Base-by-base conservation (phyloP, 2,888 invertebrate genomes). In the Spicauda simplicius region DNA sequence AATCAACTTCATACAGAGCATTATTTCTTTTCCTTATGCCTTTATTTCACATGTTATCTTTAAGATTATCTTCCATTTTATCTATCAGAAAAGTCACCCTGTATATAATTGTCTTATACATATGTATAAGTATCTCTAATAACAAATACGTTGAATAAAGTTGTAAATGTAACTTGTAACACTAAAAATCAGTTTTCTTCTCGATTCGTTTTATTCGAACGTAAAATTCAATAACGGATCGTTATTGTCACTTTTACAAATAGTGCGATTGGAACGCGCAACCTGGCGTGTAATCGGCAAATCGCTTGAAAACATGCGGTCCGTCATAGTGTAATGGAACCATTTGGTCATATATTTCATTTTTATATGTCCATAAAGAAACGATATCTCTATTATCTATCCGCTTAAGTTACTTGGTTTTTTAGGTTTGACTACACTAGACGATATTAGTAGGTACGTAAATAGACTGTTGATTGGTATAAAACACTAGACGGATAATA, bases 211-310 rank as follows among this genome's bases (percentile, higher is more conserved):
- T 12, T 4, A 19, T 8, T 57, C 18, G 33, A 37, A 56, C 56
- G 48, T 59, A 52, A 60, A 60, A 60, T 52, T 60, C 58, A 58
- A 58, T 58, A 45, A 52, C n/a, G 25, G 30, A 8, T 11, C 12
- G 10, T 30, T 33, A 33, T 37, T 52, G 52, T 60, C 33, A 60
- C 60, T 52, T 60, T 37, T 52, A 52, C 58, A 33, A 37, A 52
- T 30, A 25, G 33, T 60, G 30, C 52, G 18, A 52, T 60, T 58
- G 20, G 30, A 60, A 19, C 19, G 60, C 60, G 52, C 60, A 33
- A 52, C 30, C 33, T 52, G 30, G 16, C 52, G 60, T 60, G 60
- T 52, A 52, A 52, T 60, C 52, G 33, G 18, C 30, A 30, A 52
- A 60, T 52, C 52, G 50, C 2, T 50, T 33, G 52, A 60, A 59